phyloP scores from a whole-genome alignment of 1,140 invertebrate species.

The Octopus bimaculoides region DNA sequence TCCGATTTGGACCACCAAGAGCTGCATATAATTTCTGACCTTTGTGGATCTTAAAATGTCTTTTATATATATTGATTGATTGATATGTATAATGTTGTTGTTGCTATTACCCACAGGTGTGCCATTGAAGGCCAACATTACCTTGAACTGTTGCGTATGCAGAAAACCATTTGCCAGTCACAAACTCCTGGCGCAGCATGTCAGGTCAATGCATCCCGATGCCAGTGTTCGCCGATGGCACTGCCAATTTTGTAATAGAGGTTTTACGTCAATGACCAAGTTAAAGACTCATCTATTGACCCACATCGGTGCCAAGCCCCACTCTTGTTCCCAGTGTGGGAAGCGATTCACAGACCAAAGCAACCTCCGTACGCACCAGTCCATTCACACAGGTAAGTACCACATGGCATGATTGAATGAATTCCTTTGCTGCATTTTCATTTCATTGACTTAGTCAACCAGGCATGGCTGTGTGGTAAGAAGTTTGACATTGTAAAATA shows the following conservation, averaged over 20 bases:
- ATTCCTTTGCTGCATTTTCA: no score
- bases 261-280: constrained; percentile 29
- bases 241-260: constrained; percentile 30
- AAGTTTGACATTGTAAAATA: no score
- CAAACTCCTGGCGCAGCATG: constrained; percentile 21
- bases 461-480: no score
- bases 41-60: no score
- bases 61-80: no score
- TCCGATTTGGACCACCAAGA: no score
- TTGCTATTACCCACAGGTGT: neutral
- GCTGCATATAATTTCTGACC: no score
- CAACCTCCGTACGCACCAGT: constrained; percentile 36
- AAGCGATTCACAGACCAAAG: constrained; percentile 39
- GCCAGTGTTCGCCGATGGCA: constrained; percentile 15
- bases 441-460: no score
- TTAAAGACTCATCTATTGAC: constrained; percentile 31
- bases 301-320: constrained; percentile 37
- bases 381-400: constrained; percentile 36
- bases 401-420: no score
- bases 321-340: constrained; percentile 31
- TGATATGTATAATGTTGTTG: no score
- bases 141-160: constrained; percentile 27
- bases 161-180: constrained; percentile 28
- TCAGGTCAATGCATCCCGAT: constrained; percentile 22
- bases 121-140: neutral